These are phyloP conservation scores for Nothobranchius furzeri DNA, from an alignment of 2,113 vertebrate genomes.

Conservation along the genomic window DNA sequence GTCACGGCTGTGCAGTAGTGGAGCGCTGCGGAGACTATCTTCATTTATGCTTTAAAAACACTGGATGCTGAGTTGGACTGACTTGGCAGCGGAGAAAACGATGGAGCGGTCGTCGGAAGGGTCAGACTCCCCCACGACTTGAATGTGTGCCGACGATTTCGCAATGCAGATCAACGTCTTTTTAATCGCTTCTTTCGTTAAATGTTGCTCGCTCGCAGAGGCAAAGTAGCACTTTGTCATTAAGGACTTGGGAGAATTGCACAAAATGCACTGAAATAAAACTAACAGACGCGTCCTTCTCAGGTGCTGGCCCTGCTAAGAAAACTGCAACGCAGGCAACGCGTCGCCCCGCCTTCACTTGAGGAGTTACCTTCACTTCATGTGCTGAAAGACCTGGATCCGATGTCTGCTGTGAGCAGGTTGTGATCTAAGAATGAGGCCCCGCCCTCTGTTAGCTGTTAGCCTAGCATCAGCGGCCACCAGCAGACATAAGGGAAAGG, in stretches of 20 bases:
- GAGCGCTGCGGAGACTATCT: slow-evolving; percentile 77
- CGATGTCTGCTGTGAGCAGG: slow-evolving; percentile 16
- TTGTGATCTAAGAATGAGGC: slow-evolving; percentile 33
- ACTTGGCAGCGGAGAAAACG: slow-evolving; percentile 58
- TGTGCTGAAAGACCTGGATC: slow-evolving; percentile 42
- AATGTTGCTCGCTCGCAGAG: slow-evolving; percentile 44
- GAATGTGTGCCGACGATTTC: slow-evolving; percentile 52
- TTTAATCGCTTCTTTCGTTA: slow-evolving; percentile 45
- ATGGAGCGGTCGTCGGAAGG: slow-evolving; percentile 47
- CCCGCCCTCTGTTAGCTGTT: slow-evolving; percentile 34
- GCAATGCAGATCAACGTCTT: slow-evolving; percentile 40
- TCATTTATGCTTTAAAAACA: slow-evolving; percentile 83
- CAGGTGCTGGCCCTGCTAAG: slow-evolving; percentile 25
- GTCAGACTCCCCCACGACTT: slow-evolving; percentile 43
- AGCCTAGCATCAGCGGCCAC: slow-evolving; percentile 44
- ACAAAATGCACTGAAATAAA: slow-evolving; percentile 50
- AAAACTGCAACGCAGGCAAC: slow-evolving; percentile 46
- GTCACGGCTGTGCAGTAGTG: slow-evolving; percentile 59
- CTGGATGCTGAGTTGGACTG: slow-evolving; percentile 75
- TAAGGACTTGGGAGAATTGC: slow-evolving; percentile 72
- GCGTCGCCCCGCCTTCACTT: slow-evolving; percentile 14
- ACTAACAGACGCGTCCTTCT: slow-evolving; percentile 32
- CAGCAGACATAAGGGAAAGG: slow-evolving; percentile 31
- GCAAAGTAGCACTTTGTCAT: slow-evolving; percentile 49
- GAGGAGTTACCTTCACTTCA: slow-evolving; percentile 36